Conservation (phyloP, 2,797 vertebrate species). For the Streptopelia turtur region DNA sequence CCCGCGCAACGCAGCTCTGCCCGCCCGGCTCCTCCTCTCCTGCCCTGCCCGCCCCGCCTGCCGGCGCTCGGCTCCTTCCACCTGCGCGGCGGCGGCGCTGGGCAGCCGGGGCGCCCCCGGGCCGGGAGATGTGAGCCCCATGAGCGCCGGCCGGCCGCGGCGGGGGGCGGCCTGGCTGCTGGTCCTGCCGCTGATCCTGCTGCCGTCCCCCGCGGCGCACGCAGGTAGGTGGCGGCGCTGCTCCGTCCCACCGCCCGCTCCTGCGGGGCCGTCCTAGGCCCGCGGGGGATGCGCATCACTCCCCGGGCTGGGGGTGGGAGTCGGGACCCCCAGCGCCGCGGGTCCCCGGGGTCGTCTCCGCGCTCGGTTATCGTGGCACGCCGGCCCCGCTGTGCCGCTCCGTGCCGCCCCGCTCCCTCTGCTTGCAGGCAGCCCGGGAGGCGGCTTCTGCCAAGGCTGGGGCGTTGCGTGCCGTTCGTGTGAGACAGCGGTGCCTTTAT, state of each 20-base stretch:
- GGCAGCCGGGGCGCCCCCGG: neutral
- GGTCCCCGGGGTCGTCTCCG: neutral
- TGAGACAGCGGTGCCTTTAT: fast-evolving
- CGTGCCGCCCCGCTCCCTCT: neutral
- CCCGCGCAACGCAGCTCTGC: neutral
- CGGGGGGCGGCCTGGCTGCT: neutral
- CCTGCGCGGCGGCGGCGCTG: neutral
- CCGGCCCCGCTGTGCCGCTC: neutral
- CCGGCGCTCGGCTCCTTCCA: neutral
- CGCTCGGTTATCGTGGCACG: neutral
- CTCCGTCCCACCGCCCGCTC: too few relatives aligned
- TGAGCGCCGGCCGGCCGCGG: neutral
- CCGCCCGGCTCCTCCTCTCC: neutral
- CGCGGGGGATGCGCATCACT: neutral
- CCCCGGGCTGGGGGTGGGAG: neutral
- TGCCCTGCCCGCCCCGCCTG: neutral
- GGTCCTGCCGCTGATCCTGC: neutral
- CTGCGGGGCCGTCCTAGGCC: neutral
- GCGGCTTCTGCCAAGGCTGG: neutral
- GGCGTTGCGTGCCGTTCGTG: fast-evolving
- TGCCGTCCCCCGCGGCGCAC: neutral
- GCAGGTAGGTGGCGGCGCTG: neutral
- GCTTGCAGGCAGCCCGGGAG: too few relatives aligned
- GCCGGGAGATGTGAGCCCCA: neutral
- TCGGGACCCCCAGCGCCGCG: too few relatives aligned